A percentile compares a stretch with the other conserved stretches of the same genome.
phyloP scores from a whole-genome alignment of 1,140 invertebrate genomes.

The Zaprionus lachaisei region DNA sequence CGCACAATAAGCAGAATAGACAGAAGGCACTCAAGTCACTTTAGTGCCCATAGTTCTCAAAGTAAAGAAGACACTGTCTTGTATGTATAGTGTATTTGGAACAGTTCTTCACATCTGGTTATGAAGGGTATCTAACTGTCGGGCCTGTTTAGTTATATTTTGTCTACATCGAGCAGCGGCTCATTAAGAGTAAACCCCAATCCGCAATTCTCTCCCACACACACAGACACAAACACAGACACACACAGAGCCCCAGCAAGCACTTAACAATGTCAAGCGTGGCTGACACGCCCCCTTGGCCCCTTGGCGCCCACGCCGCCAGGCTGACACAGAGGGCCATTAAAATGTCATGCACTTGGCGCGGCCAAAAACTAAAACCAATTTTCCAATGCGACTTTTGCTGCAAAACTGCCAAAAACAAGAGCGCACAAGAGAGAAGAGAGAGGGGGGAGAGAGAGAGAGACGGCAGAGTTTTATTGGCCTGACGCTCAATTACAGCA shows the following conservation, averaged over 20 bases:
- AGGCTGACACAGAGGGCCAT: slow-evolving; percentile 39
- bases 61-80: too few relatives aligned
- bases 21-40: too few relatives aligned
- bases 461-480: slow-evolving; percentile 40
- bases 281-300: neutral
- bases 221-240: neutral
- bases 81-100: too few relatives aligned
- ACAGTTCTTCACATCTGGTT: too few relatives aligned
- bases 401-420: slow-evolving; percentile 48
- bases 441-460: neutral
- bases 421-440: slow-evolving; percentile 15
- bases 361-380: slow-evolving; percentile 65
- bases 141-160: neutral
- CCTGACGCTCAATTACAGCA: slow-evolving; percentile 49
- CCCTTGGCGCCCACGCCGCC: neutral
- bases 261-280: slow-evolving; percentile 69
- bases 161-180: slow-evolving; percentile 19
- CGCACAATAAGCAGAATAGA: too few relatives aligned
- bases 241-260: slow-evolving; percentile 35
- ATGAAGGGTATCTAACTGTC: too few relatives aligned
- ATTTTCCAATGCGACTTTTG: slow-evolving; percentile 42
- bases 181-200: slow-evolving; percentile 38
- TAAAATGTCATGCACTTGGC: slow-evolving; percentile 78
- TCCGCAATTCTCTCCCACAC: neutral
- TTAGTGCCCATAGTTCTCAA: too few relatives aligned